These are phyloP conservation scores for Venustoraphidia nigricollis DNA, from an alignment of 2,888 invertebrate genomes.

Conservation along the genomic window DNA sequence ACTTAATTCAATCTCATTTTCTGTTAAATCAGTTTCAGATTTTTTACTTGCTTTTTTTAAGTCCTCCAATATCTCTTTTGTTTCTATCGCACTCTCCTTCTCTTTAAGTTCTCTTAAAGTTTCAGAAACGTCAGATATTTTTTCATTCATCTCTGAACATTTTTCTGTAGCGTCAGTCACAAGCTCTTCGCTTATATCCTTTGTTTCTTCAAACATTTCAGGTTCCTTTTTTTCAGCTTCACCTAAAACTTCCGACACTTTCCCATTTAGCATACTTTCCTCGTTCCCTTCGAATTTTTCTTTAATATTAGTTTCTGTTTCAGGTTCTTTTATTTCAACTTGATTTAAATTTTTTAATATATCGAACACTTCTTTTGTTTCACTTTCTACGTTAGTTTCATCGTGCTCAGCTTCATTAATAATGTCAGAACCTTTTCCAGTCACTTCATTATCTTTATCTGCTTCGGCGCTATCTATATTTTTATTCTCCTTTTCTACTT, in stretches of 20 bases:
- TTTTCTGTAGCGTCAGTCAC: neutral
- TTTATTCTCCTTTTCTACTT: neutral
- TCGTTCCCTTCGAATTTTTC: neutral
- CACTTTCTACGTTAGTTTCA: neutral
- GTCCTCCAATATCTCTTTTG: neutral
- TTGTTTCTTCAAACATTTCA: neutral
- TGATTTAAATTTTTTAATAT: neutral
- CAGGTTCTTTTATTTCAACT: neutral
- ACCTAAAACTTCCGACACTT: too few species aligned
- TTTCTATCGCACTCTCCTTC: slow-evolving; percentile 3
- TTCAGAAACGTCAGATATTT: neutral
- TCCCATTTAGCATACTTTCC: neutral
- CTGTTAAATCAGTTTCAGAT: neutral
- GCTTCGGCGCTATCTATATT: neutral
- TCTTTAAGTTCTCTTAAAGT: slow-evolving; percentile 8
- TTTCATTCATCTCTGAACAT: neutral
- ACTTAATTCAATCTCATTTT: neutral
- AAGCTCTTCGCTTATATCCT: neutral
- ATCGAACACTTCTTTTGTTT: neutral
- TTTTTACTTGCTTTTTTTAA: too few species aligned
- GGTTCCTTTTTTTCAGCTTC: neutral
- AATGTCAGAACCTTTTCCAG: neutral
- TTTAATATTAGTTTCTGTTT: neutral
- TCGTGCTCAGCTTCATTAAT: neutral
- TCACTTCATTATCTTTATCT: neutral